A percentile compares a stretch with the other conserved stretches of the same genome.
phyloP scores from a whole-genome alignment of 2,113 vertebrate species.

The Zosterops lateralis region DNA sequence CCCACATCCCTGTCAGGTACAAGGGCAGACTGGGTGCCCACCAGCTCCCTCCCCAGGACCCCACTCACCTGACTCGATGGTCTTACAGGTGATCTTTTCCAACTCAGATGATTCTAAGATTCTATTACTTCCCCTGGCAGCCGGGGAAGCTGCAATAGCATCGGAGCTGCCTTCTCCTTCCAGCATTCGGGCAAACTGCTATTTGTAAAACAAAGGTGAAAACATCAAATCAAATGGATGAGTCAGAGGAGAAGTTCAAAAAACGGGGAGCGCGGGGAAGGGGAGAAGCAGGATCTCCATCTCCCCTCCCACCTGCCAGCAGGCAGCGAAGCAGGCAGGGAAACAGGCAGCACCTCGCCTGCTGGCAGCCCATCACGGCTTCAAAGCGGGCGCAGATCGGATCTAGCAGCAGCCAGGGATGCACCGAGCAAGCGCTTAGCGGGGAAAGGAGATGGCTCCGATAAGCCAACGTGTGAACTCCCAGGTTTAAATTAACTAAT shows the following conservation, averaged over 20 bases:
- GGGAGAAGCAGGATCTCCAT: not conserved
- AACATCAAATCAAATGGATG: conserved; percentile 27
- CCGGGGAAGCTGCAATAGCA: not conserved
- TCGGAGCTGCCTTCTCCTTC: not conserved
- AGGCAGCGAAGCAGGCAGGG: conserved; percentile 1
- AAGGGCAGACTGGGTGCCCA: not conserved
- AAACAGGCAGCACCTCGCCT: not conserved
- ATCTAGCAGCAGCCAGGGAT: not conserved
- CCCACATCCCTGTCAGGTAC: not conserved
- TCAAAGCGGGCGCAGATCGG: conserved; percentile 28
- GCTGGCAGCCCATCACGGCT: conserved; percentile 26
- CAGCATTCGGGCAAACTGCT: conserved; percentile 2
- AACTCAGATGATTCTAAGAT: not conserved
- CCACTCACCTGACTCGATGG: conserved; percentile 12
- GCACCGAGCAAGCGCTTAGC: conserved; percentile 22
- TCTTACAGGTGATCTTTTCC: conserved; percentile 5
- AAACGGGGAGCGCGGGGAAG: not conserved
- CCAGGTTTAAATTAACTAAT: conserved; percentile 65
- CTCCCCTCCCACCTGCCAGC: conserved; percentile 34
- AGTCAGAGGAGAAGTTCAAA: conserved; percentile 57
- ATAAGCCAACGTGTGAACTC: conserved; percentile 48
- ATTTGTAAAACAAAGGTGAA: conserved; percentile 27
- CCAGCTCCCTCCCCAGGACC: not conserved
- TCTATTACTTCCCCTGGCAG: not conserved
- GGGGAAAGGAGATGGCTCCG: conserved; percentile 23